These are phyloP conservation scores for Prinia subflava DNA, from an alignment of 2,113 vertebrate genomes.

Conservation along the genomic window DNA sequence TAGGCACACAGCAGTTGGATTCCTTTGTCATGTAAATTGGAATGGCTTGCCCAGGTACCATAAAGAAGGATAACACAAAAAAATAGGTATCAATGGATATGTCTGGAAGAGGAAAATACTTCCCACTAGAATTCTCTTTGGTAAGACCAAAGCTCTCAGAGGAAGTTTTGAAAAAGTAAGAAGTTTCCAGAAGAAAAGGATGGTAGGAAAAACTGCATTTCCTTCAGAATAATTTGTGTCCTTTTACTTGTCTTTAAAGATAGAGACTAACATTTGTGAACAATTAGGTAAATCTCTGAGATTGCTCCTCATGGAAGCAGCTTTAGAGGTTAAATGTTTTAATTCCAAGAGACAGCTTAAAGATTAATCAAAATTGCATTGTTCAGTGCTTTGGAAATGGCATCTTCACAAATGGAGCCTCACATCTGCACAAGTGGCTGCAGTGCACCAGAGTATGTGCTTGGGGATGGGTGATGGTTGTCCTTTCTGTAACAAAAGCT, in stretches of 20 bases:
- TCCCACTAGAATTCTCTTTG: neutral
- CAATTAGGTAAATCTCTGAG: slow-evolving; percentile 34
- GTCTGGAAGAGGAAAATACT: neutral
- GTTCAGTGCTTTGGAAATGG: slow-evolving; percentile 15
- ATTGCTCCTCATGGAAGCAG: neutral
- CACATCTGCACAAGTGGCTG: neutral
- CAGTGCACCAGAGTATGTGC: neutral
- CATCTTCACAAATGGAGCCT: neutral
- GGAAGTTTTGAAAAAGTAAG: neutral
- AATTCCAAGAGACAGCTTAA: slow-evolving; percentile 13
- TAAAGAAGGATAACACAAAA: neutral
- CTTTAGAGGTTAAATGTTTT: slow-evolving; percentile 4
- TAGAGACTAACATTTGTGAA: neutral
- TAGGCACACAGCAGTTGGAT: neutral
- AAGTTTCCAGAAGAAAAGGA: neutral
- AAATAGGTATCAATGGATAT: neutral
- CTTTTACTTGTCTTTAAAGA: neutral
- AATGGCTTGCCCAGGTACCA: neutral
- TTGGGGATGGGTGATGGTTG: neutral
- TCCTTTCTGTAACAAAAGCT: neutral
- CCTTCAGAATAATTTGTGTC: neutral
- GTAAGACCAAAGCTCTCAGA: neutral
- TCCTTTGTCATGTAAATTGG: neutral
- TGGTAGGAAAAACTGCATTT: neutral
- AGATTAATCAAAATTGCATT: neutral